phyloP scores from a whole-genome alignment of 1,140 invertebrate genomes.

The Drosophila funebris region DNA sequence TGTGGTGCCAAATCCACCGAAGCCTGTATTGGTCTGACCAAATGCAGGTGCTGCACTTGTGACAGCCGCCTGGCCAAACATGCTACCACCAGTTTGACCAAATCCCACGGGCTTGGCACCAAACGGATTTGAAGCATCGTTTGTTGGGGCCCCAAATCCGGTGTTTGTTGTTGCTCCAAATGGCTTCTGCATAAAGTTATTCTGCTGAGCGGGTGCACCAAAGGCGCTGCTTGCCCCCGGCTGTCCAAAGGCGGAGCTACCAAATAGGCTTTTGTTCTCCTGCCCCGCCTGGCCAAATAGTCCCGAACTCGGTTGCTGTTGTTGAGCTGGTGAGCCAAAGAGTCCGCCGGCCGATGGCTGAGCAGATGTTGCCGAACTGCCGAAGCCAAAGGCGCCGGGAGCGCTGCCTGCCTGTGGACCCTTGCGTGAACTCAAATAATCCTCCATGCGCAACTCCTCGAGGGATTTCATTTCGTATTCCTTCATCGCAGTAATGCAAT shows the following conservation, averaged over 20 bases:
- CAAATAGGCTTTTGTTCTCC: conserved; percentile 75
- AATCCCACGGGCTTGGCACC: conserved; percentile 81
- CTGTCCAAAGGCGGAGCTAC: conserved; percentile 78
- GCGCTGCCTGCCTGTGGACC: conserved; percentile 85
- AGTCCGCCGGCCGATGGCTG: conserved; percentile 70
- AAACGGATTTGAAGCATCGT: conserved; percentile 84
- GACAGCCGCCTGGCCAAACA: conserved; percentile 74
- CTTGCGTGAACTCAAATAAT: conserved; percentile 95
- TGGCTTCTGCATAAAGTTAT: conserved; percentile 74
- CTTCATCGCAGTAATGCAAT: conserved; percentile 99
- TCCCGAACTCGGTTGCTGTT: conserved; percentile 54
- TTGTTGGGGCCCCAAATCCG: conserved; percentile 85
- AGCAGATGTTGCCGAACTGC: conserved; percentile 61
- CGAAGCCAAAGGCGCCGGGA: conserved; percentile 85
- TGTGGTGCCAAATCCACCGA: conserved; percentile 81
- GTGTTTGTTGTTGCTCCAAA: conserved; percentile 86
- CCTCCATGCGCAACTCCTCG: conserved; percentile 96
- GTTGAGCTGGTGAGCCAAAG: conserved; percentile 81
- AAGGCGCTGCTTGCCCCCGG: conserved; percentile 75
- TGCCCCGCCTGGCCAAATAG: conserved; percentile 83
- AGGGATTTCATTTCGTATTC: conserved; percentile 97
- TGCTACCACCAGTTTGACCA: conserved; percentile 66
- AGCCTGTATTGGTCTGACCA: conserved; percentile 79
- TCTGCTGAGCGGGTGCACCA: conserved; percentile 78
- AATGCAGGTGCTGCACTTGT: conserved; percentile 81